These are phyloP conservation scores for Mastacembelus armatus DNA, from an alignment of 2,797 vertebrate genomes.

Conservation along the genomic window DNA sequence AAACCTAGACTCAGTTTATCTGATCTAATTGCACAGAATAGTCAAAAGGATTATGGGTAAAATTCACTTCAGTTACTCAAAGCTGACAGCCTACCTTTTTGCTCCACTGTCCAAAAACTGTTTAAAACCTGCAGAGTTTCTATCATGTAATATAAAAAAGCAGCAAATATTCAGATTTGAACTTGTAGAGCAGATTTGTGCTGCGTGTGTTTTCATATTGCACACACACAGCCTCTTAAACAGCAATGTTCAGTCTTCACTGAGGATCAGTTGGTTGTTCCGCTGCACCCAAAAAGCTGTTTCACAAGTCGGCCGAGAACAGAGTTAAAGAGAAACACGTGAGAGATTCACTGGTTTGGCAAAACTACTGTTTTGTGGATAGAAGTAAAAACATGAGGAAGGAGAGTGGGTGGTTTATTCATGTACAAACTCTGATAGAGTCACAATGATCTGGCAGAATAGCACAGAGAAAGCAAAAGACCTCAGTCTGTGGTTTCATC, in stretches of 20 bases:
- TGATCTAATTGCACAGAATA: too few relatives aligned
- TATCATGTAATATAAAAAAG: too few relatives aligned
- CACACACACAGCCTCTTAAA: not conserved
- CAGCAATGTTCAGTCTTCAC: too few relatives aligned
- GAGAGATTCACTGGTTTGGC: not conserved
- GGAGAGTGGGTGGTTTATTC: constrained; percentile 8
- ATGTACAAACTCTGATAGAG: not conserved
- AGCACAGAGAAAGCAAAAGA: not conserved
- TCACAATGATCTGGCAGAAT: not conserved
- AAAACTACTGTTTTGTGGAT: not conserved
- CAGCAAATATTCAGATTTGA: too few relatives aligned
- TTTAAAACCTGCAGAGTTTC: too few relatives aligned
- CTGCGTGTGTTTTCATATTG: not conserved
- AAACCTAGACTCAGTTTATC: too few relatives aligned
- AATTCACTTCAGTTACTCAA: too few relatives aligned
- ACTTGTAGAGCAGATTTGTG: not conserved
- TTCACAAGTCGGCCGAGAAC: not conserved
- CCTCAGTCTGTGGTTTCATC: not conserved
- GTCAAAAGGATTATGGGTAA: too few relatives aligned
- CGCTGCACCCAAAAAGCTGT: not conserved
- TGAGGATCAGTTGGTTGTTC: not conserved
- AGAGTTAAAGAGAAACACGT: not conserved
- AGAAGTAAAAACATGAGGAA: constrained; percentile 6
- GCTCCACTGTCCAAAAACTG: too few relatives aligned
- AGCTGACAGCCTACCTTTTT: too few relatives aligned